These are phyloP conservation scores for Drosophila insularis DNA, from an alignment of 1,140 invertebrate genomes.

Conservation along the genomic window DNA sequence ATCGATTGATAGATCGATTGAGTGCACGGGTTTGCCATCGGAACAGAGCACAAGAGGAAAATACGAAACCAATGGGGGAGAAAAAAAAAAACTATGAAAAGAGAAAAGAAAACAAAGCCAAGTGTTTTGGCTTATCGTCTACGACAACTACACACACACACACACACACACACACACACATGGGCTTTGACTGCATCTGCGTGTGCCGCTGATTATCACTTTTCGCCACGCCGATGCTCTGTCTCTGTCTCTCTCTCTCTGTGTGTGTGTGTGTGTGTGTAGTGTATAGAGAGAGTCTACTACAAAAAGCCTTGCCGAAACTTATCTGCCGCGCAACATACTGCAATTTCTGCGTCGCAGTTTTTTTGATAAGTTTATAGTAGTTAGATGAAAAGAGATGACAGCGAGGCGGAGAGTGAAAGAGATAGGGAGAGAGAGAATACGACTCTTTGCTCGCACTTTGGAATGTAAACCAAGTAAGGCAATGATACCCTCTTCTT, in stretches of 20 bases:
- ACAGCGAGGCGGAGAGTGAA: neutral
- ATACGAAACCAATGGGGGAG: too few species aligned
- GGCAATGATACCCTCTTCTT: constrained; percentile 30
- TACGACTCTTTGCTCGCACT: constrained; percentile 44
- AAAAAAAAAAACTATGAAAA: neutral
- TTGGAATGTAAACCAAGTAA: constrained; percentile 73
- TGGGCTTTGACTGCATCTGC: neutral
- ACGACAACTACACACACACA: neutral
- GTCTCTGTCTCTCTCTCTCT: too few species aligned
- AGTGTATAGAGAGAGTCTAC: constrained; percentile 30
- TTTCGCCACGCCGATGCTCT: too few species aligned
- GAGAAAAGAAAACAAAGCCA: constrained; percentile 4
- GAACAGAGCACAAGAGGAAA: neutral
- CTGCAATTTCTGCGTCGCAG: constrained; percentile 60
- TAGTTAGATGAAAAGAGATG: constrained; percentile 10
- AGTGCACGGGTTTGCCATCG: constrained; percentile 37
- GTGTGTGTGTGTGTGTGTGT: neutral
- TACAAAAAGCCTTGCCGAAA: constrained; percentile 76
- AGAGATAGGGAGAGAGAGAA: neutral
- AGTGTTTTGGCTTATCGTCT: constrained; percentile 9
- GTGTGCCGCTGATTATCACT: too few species aligned
- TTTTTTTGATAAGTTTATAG: constrained; percentile 67
- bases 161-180: neutral
- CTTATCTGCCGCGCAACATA: constrained; percentile 66
- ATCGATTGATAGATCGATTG: constrained; percentile 47